Conservation (phyloP, 2,113 vertebrate genomes). For the Bothrops jararaca region DNA sequence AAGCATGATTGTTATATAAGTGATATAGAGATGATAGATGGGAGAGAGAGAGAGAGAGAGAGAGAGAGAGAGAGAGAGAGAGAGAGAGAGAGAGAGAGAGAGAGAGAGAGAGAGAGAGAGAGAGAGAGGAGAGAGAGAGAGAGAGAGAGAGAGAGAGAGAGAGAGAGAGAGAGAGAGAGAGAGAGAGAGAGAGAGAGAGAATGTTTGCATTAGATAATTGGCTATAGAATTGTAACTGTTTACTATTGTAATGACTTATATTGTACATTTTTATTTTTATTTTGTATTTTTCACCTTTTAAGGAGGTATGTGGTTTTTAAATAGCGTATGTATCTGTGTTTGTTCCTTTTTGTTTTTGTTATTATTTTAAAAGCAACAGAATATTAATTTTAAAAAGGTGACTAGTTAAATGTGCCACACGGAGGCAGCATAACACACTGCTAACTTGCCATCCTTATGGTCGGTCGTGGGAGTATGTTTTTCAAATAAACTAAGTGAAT, state of each 20-base stretch:
- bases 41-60: no score
- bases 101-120: no score
- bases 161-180: no score
- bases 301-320: background rate
- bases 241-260: background rate
- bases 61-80: no score
- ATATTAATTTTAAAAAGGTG: background rate
- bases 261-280: background rate
- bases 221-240: background rate
- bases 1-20: background rate
- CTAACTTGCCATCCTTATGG: background rate
- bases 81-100: no score
- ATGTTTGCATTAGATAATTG: background rate
- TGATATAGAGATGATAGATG: background rate
- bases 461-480: background rate
- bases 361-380: background rate
- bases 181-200: no score
- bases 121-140: no score
- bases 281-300: background rate
- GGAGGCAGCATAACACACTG: slow-evolving; percentile 39
- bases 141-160: no score
- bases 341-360: background rate
- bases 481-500: no score
- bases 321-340: background rate
- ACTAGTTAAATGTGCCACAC: slow-evolving; percentile 32